Percentiles rank a stretch among this genome's conserved stretches.
Evolutionary conservation across 2,797 vertebrate genomes (phyloP).

Genomic region (Hydrocynus forskahlii): DNA sequence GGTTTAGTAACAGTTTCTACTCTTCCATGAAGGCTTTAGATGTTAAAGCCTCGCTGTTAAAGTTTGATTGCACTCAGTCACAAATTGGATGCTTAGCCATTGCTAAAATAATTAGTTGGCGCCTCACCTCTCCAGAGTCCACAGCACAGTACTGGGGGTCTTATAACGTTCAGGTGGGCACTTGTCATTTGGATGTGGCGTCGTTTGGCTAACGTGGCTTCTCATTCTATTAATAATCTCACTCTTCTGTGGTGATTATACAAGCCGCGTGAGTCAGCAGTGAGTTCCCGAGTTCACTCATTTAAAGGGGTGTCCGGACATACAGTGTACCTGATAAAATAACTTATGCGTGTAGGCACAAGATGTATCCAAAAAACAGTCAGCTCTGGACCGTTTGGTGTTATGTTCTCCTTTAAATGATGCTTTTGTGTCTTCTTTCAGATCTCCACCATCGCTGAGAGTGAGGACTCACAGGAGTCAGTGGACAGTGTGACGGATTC

Average conservation of each 20-base stretch:
- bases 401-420: not conserved
- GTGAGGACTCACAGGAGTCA: slow-evolving; percentile 98
- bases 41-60: not conserved
- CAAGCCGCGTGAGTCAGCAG: not conserved
- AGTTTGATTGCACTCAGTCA: not conserved
- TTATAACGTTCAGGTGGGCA: too few relatives aligned
- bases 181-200: too few relatives aligned
- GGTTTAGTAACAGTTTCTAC: not conserved
- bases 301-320: not conserved
- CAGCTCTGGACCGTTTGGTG: not conserved
- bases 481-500: slow-evolving; percentile 97
- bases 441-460: slow-evolving; percentile 98
- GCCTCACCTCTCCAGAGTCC: too few relatives aligned
- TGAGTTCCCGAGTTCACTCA: not conserved
- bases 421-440: slow-evolving; percentile 61
- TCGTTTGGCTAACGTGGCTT: too few relatives aligned
- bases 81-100: not conserved
- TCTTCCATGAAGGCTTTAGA: not conserved
- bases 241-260: not conserved
- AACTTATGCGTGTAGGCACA: not conserved
- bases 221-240: not conserved
- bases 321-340: not conserved
- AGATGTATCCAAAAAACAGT: not conserved
- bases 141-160: too few relatives aligned
- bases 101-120: not conserved